Conservation (phyloP, 30 jellyfish, hydroid and myxozoan genomes). For the Cassiopea xamachana region DNA sequence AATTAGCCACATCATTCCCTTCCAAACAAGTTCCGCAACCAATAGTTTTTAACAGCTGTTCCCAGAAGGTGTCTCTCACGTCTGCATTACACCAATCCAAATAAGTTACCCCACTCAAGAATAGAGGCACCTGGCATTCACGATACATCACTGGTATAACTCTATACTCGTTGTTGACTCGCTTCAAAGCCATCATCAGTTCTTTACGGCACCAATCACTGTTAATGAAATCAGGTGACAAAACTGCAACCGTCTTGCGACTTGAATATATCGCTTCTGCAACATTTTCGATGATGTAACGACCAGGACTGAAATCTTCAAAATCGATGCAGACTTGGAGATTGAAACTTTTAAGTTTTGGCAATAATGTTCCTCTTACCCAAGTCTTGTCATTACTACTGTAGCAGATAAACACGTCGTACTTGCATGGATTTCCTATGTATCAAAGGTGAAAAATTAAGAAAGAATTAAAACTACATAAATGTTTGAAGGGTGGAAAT, state of each 20-base stretch:
- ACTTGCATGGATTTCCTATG: conserved; percentile 31
- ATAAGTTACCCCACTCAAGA: conserved; percentile 69
- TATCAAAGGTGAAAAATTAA: not conserved
- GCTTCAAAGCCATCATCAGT: conserved; percentile 78
- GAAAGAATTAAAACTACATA: not conserved
- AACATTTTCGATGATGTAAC: conserved; percentile 68
- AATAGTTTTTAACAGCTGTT: conserved; percentile 63
- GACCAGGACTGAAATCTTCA: conserved; percentile 81
- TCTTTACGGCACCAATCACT: conserved; percentile 81
- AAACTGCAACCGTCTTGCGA: conserved; percentile 85
- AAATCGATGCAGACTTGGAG: conserved; percentile 78
- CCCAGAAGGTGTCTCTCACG: conserved; percentile 87
- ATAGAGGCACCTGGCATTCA: conserved; percentile 75
- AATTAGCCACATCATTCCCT: not conserved
- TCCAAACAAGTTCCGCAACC: conserved; percentile 1
- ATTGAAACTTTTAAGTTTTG: conserved; percentile 41
- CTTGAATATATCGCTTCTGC: conserved; percentile 83
- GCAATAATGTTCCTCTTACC: conserved; percentile 73
- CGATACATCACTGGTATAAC: conserved; percentile 84
- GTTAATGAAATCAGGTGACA: conserved; percentile 84
- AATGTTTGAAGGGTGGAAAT: not conserved
- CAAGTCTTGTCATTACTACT: conserved; percentile 80
- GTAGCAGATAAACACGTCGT: conserved; percentile 91
- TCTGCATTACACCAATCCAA: conserved; percentile 89
- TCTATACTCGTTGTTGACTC: conserved; percentile 55